These are phyloP conservation scores for Epizoanthus illoricatus DNA, from an alignment of 92 coral and sea anemone species.

Conservation along the genomic window DNA sequence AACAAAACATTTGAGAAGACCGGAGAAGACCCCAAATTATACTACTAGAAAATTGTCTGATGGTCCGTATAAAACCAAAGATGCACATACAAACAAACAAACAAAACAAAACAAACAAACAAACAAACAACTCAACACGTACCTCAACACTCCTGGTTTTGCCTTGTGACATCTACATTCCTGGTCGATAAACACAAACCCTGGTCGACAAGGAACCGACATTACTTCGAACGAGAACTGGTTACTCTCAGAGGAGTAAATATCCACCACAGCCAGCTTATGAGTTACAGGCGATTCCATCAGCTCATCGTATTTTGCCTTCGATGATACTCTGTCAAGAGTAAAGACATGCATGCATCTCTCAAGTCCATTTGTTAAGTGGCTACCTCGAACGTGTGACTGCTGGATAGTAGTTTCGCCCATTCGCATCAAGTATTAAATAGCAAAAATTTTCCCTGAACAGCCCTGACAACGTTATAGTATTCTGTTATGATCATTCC, in stretches of 20 bases:
- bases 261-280: slow-evolving; percentile 58
- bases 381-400: too few relatives aligned
- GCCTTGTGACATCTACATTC: slow-evolving; percentile 47
- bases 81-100: neutral
- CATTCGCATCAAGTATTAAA: too few relatives aligned
- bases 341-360: neutral
- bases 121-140: neutral
- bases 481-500: too few relatives aligned
- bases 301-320: slow-evolving; percentile 41
- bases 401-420: too few relatives aligned
- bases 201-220: slow-evolving; percentile 62
- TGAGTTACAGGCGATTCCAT: slow-evolving; percentile 42
- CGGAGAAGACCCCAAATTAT: too few relatives aligned
- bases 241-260: slow-evolving; percentile 58
- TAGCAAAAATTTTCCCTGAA: too few relatives aligned
- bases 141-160: slow-evolving; percentile 51
- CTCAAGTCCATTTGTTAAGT: too few relatives aligned
- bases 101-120: too few relatives aligned
- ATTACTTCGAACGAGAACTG: slow-evolving; percentile 58
- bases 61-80: too few relatives aligned
- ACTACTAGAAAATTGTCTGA: too few relatives aligned
- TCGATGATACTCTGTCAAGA: slow-evolving; percentile 12
- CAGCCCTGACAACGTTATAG: too few relatives aligned
- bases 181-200: slow-evolving; percentile 32
- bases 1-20: neutral